A percentile compares a stretch with the other conserved stretches of the same genome.
These are phyloP conservation scores for Unio pictorum DNA, from an alignment of 2,888 invertebrate genomes.

Conservation along the genomic window DNA sequence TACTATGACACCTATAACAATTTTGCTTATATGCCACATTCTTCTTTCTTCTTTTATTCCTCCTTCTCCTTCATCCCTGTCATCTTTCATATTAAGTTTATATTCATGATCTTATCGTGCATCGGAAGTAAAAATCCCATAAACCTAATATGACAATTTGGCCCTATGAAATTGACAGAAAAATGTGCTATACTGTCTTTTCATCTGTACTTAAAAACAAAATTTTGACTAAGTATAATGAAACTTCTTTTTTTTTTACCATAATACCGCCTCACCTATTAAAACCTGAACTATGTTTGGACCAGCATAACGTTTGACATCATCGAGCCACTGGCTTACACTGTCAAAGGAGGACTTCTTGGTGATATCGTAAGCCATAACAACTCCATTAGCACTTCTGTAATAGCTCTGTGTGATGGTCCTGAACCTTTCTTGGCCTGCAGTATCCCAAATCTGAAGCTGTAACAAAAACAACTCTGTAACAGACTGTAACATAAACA, in stretches of 20 bases:
- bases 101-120: too few relatives aligned
- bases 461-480: conserved; percentile 65
- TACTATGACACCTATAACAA: too few relatives aligned
- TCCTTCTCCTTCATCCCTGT: too few relatives aligned
- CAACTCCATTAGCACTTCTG: conserved; percentile 96
- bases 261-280: conserved; percentile 79
- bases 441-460: conserved; percentile 98
- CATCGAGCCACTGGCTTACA: conserved; percentile 95
- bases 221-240: too few relatives aligned
- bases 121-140: too few relatives aligned
- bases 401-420: conserved; percentile 98
- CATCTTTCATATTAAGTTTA: too few relatives aligned
- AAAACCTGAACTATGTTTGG: conserved; percentile 91
- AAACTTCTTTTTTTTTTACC: not conserved
- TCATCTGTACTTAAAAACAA: too few relatives aligned
- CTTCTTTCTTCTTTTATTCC: too few relatives aligned
- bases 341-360: conserved; percentile 92
- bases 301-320: conserved; percentile 93
- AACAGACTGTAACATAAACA: not conserved
- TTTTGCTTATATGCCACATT: too few relatives aligned
- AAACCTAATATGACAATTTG: too few relatives aligned
- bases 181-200: too few relatives aligned
- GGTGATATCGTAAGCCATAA: conserved; percentile 97
- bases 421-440: conserved; percentile 95
- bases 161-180: too few relatives aligned